These are phyloP conservation scores for Dinocampus coccinellae DNA, from an alignment of 2,888 invertebrate genomes.

Conservation along the genomic window DNA sequence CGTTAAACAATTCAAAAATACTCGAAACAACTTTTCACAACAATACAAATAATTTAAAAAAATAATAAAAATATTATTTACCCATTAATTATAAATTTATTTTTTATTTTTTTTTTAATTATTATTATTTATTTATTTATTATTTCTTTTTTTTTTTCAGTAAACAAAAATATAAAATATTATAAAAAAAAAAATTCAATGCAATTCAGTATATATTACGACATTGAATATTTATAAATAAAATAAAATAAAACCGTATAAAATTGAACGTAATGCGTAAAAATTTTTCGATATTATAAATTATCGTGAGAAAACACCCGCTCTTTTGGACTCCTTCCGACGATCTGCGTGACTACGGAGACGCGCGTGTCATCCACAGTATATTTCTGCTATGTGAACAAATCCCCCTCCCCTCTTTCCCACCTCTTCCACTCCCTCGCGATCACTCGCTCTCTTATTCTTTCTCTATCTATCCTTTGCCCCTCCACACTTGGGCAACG, in stretches of 20 bases:
- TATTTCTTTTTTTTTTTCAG: no score
- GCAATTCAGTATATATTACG: no score
- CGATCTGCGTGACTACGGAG: conserved; percentile 59
- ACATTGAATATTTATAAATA: no score
- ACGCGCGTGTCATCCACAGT: conserved; percentile 48
- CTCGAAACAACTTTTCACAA: not conserved
- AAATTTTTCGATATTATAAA: not conserved
- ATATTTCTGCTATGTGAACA: conserved; percentile 25
- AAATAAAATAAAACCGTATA: no score
- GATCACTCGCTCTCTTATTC: no score
- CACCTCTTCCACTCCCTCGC: no score
- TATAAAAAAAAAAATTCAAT: no score
- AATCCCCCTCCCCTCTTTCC: not conserved
- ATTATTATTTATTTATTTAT: no score
- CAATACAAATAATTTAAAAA: not conserved
- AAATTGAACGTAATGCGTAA: not conserved
- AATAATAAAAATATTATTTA: no score
- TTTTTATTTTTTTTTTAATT: no score
- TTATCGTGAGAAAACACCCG: conserved; percentile 48
- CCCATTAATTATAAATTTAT: no score
- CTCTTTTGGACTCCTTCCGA: conserved; percentile 61
- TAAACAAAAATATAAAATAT: no score
- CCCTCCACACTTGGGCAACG: not conserved
- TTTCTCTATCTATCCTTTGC: not conserved
- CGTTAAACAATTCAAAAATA: not conserved